Conservation (phyloP, 2,113 vertebrate species). For the Catharus fuscescens region DNA sequence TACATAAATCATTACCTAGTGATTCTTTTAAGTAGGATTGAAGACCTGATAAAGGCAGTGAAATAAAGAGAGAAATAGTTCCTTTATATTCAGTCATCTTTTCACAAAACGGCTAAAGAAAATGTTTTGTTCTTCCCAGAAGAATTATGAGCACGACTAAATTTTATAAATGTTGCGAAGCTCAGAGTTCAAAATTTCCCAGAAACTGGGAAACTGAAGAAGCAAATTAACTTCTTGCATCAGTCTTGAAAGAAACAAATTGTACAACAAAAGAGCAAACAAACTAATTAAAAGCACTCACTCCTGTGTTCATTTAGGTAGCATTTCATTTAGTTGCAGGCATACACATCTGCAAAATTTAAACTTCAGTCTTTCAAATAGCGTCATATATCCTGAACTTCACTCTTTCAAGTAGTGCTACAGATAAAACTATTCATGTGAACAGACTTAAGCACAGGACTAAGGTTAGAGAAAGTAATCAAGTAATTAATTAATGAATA, state of each 20-base stretch:
- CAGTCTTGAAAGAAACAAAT: slow-evolving; percentile 4
- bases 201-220: background rate
- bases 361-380: background rate
- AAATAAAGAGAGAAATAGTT: background rate
- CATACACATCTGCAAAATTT: background rate
- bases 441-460: background rate
- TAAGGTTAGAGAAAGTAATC: background rate
- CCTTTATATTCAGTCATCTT: background rate
- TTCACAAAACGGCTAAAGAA: background rate
- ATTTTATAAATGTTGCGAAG: slow-evolving; percentile 18
- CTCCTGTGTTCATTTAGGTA: background rate
- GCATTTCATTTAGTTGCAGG: background rate
- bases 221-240: background rate
- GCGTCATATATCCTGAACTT: background rate
- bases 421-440: background rate
- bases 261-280: background rate
- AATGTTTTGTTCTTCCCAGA: background rate
- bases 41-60: background rate
- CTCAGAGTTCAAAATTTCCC: slow-evolving; percentile 14
- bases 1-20: background rate
- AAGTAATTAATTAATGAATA: background rate
- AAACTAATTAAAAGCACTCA: background rate
- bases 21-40: background rate
- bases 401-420: background rate
- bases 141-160: background rate